A percentile compares a stretch with the other conserved stretches of the same genome.
phyloP scores from a whole-genome alignment of 2,888 invertebrate genomes.

The Coenonympha arcania region DNA sequence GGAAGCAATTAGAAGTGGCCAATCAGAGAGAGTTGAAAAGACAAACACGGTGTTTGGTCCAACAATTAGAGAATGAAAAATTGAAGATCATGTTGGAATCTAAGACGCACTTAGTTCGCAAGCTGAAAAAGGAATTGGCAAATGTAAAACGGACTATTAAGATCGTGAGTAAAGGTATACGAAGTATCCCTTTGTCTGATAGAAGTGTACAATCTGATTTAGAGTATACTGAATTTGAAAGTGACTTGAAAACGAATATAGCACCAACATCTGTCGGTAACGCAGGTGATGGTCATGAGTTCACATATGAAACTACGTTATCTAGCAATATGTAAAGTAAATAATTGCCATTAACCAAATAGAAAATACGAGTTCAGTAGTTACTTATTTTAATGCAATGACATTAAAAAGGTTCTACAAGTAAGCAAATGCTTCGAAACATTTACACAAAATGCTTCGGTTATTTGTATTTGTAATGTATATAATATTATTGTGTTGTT shows the following conservation, averaged over 20 bases:
- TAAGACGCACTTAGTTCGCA: constrained; percentile 44
- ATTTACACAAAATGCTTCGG: too few species aligned
- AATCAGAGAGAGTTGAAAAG: constrained; percentile 44
- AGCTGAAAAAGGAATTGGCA: constrained; percentile 48
- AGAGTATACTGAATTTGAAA: constrained; percentile 50
- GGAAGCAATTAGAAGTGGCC: constrained; percentile 45
- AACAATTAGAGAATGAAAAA: constrained; percentile 59
- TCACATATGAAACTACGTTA: constrained; percentile 40
- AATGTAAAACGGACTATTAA: constrained; percentile 48
- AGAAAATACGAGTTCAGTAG: too few species aligned
- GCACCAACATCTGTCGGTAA: neutral
- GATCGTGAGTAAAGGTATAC: constrained; percentile 45
- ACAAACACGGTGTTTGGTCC: constrained; percentile 39
- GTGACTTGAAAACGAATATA: constrained; percentile 33
- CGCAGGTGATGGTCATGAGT: neutral
- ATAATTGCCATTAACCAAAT: too few species aligned
- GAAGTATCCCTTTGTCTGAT: constrained; percentile 31
- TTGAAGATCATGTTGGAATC: constrained; percentile 45
- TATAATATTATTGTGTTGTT: too few species aligned
- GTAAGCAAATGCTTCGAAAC: too few species aligned
- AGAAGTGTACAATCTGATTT: constrained; percentile 32
- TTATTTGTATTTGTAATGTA: too few species aligned
- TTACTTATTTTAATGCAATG: neutral
- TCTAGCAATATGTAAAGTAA: constrained; percentile 39
- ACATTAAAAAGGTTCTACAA: too few species aligned